phyloP scores from a whole-genome alignment of 2,113 vertebrate species.

The Amblyornis subalaris region DNA sequence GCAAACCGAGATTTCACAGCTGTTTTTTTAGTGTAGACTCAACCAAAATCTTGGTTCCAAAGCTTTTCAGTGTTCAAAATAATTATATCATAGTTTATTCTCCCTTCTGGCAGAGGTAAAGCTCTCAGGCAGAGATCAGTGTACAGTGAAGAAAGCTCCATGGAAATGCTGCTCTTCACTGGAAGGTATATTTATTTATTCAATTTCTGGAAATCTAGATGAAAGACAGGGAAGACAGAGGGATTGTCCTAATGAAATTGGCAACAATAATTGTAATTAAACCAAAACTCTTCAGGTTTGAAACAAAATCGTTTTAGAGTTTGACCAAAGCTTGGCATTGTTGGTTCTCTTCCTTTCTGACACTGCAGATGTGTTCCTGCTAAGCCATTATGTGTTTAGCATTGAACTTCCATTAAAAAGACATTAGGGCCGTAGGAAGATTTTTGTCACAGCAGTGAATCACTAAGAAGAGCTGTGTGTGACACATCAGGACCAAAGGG shows the following conservation, averaged over 20 bases:
- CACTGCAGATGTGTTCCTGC: background rate
- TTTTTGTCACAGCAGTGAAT: background rate
- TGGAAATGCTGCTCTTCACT: background rate
- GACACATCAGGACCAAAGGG: background rate
- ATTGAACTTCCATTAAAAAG: conserved; percentile 2
- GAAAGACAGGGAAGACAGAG: background rate
- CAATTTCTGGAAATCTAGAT: background rate
- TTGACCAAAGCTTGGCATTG: background rate
- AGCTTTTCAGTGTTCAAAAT: background rate
- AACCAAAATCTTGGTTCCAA: conserved; percentile 8
- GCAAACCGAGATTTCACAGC: background rate
- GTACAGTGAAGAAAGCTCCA: background rate
- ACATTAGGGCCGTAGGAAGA: background rate
- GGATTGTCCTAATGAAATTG: background rate
- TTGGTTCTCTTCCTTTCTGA: background rate
- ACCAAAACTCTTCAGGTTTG: background rate
- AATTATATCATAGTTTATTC: background rate
- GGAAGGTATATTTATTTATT: background rate
- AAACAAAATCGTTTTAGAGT: background rate
- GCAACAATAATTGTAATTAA: background rate
- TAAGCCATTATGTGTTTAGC: background rate
- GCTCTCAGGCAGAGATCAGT: background rate
- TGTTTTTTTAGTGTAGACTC: background rate
- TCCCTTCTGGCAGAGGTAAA: background rate
- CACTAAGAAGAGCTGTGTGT: background rate